A percentile compares a stretch with the other conserved stretches of the same genome.
Evolutionary conservation across 2,888 invertebrate species (phyloP).

Genomic region (Liopterus haemorrhoidalis): DNA sequence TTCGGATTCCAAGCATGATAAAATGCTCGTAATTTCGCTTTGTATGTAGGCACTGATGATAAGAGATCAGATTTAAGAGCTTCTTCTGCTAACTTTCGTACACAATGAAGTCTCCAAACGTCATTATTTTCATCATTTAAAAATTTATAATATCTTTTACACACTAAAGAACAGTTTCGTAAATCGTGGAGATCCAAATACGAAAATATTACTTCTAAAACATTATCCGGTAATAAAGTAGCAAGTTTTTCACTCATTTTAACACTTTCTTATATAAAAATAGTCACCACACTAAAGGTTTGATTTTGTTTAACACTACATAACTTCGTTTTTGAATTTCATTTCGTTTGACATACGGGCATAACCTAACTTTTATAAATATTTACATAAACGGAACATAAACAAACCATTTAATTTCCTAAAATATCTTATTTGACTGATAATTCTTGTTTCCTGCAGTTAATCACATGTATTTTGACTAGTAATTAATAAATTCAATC

Average conservation of each 20-base stretch:
- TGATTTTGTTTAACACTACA: constrained; percentile 16
- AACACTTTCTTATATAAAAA: constrained; percentile 25
- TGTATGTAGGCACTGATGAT: constrained; percentile 81
- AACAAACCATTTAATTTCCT: too few species aligned
- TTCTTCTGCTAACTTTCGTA: constrained; percentile 78
- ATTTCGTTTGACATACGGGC: too few species aligned
- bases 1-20: constrained; percentile 96
- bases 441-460: too few species aligned
- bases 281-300: constrained; percentile 15
- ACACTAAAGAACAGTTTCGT: constrained; percentile 83
- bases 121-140: constrained; percentile 91
- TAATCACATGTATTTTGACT: too few species aligned
- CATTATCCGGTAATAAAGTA: constrained; percentile 67
- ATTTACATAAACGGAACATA: too few species aligned
- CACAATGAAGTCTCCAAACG: constrained; percentile 88
- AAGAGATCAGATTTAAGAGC: constrained; percentile 86
- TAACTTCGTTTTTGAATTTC: too few species aligned
- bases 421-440: too few species aligned
- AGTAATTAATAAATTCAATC: too few species aligned
- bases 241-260: constrained; percentile 54
- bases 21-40: constrained; percentile 88
- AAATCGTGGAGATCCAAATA: constrained; percentile 83
- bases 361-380: too few species aligned
- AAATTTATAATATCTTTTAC: constrained; percentile 87
- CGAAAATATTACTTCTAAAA: constrained; percentile 86